Evolutionary conservation across 2,888 invertebrate genomes (phyloP).

Genomic region (Geophilus truncorum): DNA sequence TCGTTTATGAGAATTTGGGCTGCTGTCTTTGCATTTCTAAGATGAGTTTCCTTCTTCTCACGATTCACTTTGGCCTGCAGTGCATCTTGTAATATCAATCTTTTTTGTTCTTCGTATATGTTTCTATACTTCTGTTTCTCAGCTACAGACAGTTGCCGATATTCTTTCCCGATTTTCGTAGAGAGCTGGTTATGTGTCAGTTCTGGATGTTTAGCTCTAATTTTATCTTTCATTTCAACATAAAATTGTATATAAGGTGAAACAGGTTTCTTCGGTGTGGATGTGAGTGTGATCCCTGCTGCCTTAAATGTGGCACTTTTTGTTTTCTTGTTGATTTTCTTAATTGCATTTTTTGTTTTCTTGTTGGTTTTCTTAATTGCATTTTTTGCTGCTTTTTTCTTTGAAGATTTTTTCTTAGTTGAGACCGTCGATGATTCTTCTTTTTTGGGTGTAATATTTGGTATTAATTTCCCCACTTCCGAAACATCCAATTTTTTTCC

Average conservation of each 20-base stretch:
- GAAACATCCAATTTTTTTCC: background rate
- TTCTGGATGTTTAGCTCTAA: background rate
- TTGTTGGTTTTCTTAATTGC: background rate
- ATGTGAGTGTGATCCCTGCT: too few relatives aligned
- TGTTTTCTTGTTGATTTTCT: background rate
- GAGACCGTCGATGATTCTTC: too few relatives aligned
- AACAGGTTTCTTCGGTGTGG: background rate
- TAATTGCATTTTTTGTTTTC: background rate
- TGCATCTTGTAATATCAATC: background rate
- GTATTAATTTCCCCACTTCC: too few relatives aligned
- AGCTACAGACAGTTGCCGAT: background rate
- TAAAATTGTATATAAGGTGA: background rate
- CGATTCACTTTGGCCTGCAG: background rate
- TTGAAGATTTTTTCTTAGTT: too few relatives aligned
- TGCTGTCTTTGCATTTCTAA: too few relatives aligned
- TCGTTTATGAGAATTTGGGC: too few relatives aligned
- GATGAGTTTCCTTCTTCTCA: too few relatives aligned
- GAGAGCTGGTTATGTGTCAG: background rate
- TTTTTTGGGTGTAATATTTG: too few relatives aligned
- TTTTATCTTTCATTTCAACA: background rate
- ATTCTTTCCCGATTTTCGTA: background rate
- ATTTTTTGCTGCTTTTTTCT: too few relatives aligned
- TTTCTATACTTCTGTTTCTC: background rate
- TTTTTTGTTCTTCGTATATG: background rate
- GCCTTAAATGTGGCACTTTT: background rate